Conservation (phyloP, 2,797 vertebrate genomes). For the Galagoides demidoff region DNA sequence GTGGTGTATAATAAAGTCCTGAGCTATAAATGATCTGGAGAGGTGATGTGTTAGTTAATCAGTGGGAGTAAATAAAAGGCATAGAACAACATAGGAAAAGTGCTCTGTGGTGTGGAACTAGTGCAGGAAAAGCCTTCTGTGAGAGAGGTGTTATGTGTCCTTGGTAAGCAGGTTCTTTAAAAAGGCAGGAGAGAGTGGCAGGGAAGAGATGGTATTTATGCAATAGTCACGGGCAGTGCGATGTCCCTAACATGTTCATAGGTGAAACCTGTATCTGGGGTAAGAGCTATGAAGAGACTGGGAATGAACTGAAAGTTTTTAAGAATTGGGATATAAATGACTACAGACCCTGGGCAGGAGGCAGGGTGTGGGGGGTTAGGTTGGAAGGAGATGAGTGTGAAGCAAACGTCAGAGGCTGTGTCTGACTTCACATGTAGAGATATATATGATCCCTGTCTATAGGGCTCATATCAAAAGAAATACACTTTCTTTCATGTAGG, state of each 20-base stretch:
- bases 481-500: neutral
- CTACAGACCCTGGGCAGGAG: neutral
- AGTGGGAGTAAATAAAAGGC: neutral
- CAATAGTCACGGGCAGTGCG: neutral
- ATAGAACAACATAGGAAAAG: neutral
- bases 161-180: neutral
- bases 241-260: neutral
- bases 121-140: neutral
- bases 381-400: rapidly evolving
- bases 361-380: rapidly evolving
- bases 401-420: neutral
- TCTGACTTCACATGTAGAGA: no score
- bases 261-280: neutral
- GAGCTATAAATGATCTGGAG: neutral
- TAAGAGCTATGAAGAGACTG: neutral
- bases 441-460: neutral
- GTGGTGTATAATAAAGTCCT: neutral
- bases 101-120: neutral
- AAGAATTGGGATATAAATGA: neutral
- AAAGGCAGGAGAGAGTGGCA: neutral
- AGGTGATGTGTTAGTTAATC: neutral
- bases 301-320: neutral
- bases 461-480: neutral
- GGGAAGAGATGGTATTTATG: neutral
- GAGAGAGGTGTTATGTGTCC: neutral